A percentile compares a stretch with the other conserved stretches of the same genome.
Evolutionary conservation across 2,797 vertebrate genomes (phyloP).

Genomic region (Corythornis leucogaster): DNA sequence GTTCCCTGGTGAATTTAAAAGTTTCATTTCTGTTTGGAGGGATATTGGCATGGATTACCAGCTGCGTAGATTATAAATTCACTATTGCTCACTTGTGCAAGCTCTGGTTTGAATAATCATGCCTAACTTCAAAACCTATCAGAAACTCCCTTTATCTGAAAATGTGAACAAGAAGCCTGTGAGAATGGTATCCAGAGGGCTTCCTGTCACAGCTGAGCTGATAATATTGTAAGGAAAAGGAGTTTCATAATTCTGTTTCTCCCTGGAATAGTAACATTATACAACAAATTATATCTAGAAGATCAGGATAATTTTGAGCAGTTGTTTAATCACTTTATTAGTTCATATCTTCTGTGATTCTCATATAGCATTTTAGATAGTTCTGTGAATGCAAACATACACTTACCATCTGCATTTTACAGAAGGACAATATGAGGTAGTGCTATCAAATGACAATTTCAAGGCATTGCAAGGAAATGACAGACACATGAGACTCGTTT

Average conservation of each 20-base stretch:
- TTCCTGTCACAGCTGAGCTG: slow-evolving; percentile 11
- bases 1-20: slow-evolving; percentile 51
- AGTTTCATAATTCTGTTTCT: neutral
- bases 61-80: slow-evolving; percentile 39
- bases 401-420: neutral
- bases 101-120: slow-evolving; percentile 49
- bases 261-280: neutral
- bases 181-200: slow-evolving; percentile 5
- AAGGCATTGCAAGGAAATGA: slow-evolving; percentile 28
- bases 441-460: neutral
- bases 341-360: neutral
- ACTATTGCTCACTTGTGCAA: slow-evolving; percentile 57
- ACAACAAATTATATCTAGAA: neutral
- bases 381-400: neutral
- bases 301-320: neutral
- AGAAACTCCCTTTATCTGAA: slow-evolving; percentile 36
- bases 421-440: neutral
- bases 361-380: neutral
- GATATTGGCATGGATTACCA: slow-evolving; percentile 20
- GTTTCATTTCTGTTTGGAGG: slow-evolving; percentile 35
- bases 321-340: neutral
- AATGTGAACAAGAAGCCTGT: slow-evolving; percentile 3
- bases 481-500: neutral
- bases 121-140: slow-evolving; percentile 21
- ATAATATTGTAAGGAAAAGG: neutral